phyloP scores from a whole-genome alignment of 2,888 invertebrate genomes.

The Leptogaster cylindrica region DNA sequence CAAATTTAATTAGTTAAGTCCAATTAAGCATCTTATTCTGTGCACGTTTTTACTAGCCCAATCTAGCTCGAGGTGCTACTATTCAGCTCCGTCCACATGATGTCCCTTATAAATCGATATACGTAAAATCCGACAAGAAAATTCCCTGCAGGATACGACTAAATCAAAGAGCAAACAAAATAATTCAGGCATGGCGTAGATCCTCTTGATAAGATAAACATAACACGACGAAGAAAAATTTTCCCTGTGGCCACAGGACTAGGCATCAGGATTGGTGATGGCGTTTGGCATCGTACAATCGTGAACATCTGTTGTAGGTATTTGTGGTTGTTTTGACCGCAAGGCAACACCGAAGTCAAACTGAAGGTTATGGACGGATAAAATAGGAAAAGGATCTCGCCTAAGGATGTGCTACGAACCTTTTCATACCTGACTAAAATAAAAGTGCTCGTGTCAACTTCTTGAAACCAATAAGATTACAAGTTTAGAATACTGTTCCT shows the following conservation, averaged over 20 bases:
- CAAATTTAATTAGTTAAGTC: slow-evolving; percentile 33
- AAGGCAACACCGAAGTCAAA: slow-evolving; percentile 34
- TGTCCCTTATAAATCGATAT: slow-evolving; percentile 14
- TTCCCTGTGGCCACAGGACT: slow-evolving; percentile 7
- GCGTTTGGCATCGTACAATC: background rate
- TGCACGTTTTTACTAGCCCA: slow-evolving; percentile 4
- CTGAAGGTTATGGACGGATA: too few species aligned
- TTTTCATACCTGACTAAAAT: slow-evolving; percentile 45
- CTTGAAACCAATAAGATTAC: slow-evolving; percentile 27
- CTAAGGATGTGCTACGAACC: background rate
- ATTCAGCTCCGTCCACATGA: slow-evolving; percentile 7
- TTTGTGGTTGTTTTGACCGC: slow-evolving; percentile 40
- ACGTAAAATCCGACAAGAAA: slow-evolving; percentile 10
- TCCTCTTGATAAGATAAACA: slow-evolving; percentile 42
- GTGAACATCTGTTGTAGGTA: slow-evolving; percentile 40
- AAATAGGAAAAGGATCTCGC: slow-evolving; percentile 19
- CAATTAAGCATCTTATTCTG: slow-evolving; percentile 22
- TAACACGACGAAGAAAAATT: slow-evolving; percentile 25
- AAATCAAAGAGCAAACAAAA: slow-evolving; percentile 39
- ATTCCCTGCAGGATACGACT: slow-evolving; percentile 40
- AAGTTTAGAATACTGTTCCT: background rate
- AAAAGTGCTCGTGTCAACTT: slow-evolving; percentile 44
- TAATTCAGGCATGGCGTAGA: slow-evolving; percentile 31
- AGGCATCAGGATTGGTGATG: background rate
- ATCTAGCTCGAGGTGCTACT: background rate